Percentiles rank a stretch among this genome's conserved stretches.
phyloP scores from a whole-genome alignment of 2,113 vertebrate genomes.

The Electrona antarctica region DNA sequence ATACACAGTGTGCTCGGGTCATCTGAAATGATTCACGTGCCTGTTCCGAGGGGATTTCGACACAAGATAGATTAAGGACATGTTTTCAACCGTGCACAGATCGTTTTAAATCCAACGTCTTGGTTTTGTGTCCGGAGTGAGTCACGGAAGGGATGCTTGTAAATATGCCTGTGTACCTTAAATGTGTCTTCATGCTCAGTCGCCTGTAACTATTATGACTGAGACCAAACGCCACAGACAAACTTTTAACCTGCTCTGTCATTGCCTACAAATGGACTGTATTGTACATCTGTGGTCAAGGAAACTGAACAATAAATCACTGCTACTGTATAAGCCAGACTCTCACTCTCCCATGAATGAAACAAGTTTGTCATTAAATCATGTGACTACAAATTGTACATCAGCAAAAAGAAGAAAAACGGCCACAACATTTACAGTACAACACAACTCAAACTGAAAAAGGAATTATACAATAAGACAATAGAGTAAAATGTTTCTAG shows the following conservation, averaged over 20 bases:
- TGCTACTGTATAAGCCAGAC: constrained; percentile 4
- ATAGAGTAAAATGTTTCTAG: too few relatives aligned
- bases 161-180: constrained; percentile 72
- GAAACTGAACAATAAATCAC: constrained; percentile 71
- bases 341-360: too few relatives aligned
- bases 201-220: constrained; percentile 76
- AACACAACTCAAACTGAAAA: too few relatives aligned
- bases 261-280: constrained; percentile 65
- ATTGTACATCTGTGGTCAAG: constrained; percentile 70
- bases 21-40: constrained; percentile 19
- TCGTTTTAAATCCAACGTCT: constrained; percentile 6
- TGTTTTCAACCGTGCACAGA: constrained; percentile 15
- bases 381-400: too few relatives aligned
- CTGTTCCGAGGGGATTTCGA: constrained; percentile 12
- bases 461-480: too few relatives aligned
- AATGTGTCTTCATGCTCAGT: constrained; percentile 67
- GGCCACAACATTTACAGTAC: too few relatives aligned
- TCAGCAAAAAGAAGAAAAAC: too few relatives aligned
- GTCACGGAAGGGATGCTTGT: constrained; percentile 70
- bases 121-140: constrained; percentile 32
- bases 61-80: neutral
- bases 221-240: constrained; percentile 54
- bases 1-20: constrained; percentile 44
- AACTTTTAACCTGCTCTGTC: constrained; percentile 69
- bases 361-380: too few relatives aligned